These are phyloP conservation scores for Rhabdornis inornatus DNA, from an alignment of 2,113 vertebrate species.

Conservation along the genomic window DNA sequence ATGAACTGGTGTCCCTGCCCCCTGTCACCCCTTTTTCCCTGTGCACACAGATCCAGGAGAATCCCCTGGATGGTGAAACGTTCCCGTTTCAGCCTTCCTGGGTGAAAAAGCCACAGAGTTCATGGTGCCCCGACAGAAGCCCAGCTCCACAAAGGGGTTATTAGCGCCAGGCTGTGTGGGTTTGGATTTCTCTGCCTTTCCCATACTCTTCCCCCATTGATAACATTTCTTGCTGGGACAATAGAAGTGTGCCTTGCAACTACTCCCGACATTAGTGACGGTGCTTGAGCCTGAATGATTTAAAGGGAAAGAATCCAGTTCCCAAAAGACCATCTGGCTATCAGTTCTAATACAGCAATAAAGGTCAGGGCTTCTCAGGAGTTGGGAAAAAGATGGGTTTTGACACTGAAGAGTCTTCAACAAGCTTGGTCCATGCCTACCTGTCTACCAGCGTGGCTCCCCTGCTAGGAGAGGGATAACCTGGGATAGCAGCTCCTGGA, in stretches of 20 bases:
- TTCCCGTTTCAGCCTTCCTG: neutral
- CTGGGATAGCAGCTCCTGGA: neutral
- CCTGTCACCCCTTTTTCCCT: neutral
- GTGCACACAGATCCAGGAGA: neutral
- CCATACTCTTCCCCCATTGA: constrained; percentile 68
- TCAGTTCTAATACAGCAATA: constrained; percentile 69
- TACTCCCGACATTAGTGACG: constrained; percentile 70
- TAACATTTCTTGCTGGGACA: constrained; percentile 55
- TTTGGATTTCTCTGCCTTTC: constrained; percentile 56
- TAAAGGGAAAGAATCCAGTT: constrained; percentile 63
- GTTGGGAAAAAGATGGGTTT: constrained; percentile 60
- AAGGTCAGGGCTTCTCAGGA: constrained; percentile 68
- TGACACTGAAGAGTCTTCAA: constrained; percentile 58
- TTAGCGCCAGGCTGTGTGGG: constrained; percentile 62
- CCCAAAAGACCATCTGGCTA: constrained; percentile 84
- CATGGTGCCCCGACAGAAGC: neutral
- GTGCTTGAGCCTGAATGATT: constrained; percentile 72
- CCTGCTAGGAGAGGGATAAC: neutral
- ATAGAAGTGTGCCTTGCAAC: constrained; percentile 74
- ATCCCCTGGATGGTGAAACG: neutral
- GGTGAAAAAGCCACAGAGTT: constrained; percentile 13
- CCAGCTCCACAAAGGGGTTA: constrained; percentile 50
- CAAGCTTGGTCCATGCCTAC: neutral
- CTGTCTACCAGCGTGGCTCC: neutral
- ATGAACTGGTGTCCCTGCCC: neutral